Conservation (phyloP, 2,888 invertebrate genomes). For the Conops quadrifasciatus region DNA sequence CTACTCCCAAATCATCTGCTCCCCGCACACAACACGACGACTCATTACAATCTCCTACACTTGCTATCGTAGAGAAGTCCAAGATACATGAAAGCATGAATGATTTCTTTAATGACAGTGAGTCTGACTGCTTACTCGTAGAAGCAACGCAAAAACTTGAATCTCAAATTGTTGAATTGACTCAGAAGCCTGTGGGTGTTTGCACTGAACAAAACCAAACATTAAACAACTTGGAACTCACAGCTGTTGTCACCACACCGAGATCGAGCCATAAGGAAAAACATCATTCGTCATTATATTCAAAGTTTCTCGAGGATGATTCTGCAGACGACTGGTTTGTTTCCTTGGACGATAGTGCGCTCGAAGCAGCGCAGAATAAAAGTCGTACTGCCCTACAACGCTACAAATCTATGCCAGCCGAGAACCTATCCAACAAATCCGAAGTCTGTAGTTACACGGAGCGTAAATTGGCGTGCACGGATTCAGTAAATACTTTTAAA, state of each 20-base stretch:
- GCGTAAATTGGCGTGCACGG: neutral
- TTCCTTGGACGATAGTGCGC: constrained; percentile 55
- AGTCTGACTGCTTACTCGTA: constrained; percentile 55
- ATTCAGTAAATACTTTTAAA: neutral
- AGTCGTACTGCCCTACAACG: constrained; percentile 56
- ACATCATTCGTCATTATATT: constrained; percentile 56
- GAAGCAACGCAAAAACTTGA: constrained; percentile 60
- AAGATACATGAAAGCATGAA: constrained; percentile 34
- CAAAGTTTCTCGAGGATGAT: constrained; percentile 60
- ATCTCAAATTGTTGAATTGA: constrained; percentile 42
- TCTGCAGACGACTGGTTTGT: constrained; percentile 58
- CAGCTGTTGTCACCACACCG: constrained; percentile 40
- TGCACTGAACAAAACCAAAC: neutral
- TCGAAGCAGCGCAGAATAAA: constrained; percentile 52
- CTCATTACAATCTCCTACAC: neutral
- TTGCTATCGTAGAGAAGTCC: neutral
- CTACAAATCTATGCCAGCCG: constrained; percentile 59
- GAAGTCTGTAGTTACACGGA: neutral
- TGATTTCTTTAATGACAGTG: constrained; percentile 60
- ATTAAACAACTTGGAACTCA: constrained; percentile 12
- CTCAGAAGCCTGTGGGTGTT: constrained; percentile 25
- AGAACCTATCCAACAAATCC: constrained; percentile 14
- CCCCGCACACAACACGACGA: no score
- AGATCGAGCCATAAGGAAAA: constrained; percentile 44
- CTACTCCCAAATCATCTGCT: no score